phyloP scores from a whole-genome alignment of 2,113 vertebrate genomes.

The Peromyscus californicus region DNA sequence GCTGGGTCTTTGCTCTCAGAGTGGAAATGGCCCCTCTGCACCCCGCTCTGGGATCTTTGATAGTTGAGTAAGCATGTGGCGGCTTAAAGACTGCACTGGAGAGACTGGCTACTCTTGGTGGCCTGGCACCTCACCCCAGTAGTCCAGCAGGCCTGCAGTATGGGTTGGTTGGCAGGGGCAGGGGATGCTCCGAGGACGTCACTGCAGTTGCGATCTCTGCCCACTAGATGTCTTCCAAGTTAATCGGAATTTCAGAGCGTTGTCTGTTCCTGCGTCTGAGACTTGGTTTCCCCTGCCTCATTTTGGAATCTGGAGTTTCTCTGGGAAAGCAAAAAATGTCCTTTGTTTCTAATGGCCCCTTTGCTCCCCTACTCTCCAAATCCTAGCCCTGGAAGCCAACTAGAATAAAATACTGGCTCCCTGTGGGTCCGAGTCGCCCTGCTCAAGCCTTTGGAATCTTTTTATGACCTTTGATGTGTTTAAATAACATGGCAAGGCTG shows the following conservation, averaged over 20 bases:
- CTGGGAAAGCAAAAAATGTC: conserved; percentile 24
- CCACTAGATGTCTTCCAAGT: conserved; percentile 92
- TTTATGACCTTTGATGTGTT: conserved; percentile 89
- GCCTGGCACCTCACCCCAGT: not conserved
- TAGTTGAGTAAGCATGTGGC: not conserved
- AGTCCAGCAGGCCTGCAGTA: accelerated
- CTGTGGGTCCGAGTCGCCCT: conserved; percentile 49
- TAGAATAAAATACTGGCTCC: conserved; percentile 78
- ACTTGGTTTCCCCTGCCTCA: conserved; percentile 56
- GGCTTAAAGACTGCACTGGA: accelerated
- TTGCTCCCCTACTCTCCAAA: not conserved
- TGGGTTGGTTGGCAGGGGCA: not conserved
- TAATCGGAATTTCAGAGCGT: conserved; percentile 77
- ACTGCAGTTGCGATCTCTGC: conserved; percentile 86
- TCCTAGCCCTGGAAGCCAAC: conserved; percentile 68
- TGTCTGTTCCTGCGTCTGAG: not conserved
- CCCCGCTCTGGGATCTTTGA: not conserved
- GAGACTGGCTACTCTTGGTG: not conserved
- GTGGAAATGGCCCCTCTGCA: not conserved
- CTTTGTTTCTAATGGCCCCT: accelerated
- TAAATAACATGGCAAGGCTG: conserved; percentile 87
- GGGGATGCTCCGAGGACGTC: not conserved
- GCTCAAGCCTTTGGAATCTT: conserved; percentile 86
- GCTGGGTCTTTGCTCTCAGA: not conserved
- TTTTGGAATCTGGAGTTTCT: conserved; percentile 22